Evolutionary conservation across 2,797 vertebrate species (phyloP), one percentile per base, ranked within the genome.

Genomic region (Echiichthys vipera): DNA sequence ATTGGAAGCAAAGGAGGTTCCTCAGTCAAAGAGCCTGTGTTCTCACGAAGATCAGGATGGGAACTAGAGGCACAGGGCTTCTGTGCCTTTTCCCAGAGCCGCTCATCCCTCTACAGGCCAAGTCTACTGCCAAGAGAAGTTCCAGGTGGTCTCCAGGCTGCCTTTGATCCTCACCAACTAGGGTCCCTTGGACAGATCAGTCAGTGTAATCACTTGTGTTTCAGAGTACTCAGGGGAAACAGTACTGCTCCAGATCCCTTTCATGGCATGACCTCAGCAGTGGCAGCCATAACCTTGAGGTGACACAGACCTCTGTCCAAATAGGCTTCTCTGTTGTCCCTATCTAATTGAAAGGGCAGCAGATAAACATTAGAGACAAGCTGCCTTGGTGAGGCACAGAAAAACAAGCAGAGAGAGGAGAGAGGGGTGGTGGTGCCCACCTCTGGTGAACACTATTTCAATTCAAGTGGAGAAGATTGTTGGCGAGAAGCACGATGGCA

Each of bases 281-380:
- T 88, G 87, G 86, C 91, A 88, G 77, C 81, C 82, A 65, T 74
- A 77, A 85, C 81, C 74, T 76, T 84, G 80, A 85, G 72, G 82
- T 83, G 85, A 91, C 85, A 86, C 83, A 88, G 86, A 89, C 81
- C 81, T 87, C 90, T 55, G 84, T 81, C 68, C 89, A 84, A 90
- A 93, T 71, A 84, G 85, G 69, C 85, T 77, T 83, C 84, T 94
- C 91, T 93, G 92, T 94, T 92, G 90, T 77, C 77, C 72, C 82
- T 94, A 95, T 95, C 94, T 91, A 84, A 90, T 84, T 88, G 84
- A 93, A 92, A 93, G 92, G 89, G 87, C 89, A 91, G 86, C 81
- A 92, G 95, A 95, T 95, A 95, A 92, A 86, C 56, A 13, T 69
- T 77, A 58, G 73, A 89, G 88, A 92, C 88, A 89, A 88, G 86